Evolutionary conservation across 2,113 vertebrate species (phyloP), one percentile per base, ranked within the genome.

Genomic region (Plestiodon gilberti): DNA sequence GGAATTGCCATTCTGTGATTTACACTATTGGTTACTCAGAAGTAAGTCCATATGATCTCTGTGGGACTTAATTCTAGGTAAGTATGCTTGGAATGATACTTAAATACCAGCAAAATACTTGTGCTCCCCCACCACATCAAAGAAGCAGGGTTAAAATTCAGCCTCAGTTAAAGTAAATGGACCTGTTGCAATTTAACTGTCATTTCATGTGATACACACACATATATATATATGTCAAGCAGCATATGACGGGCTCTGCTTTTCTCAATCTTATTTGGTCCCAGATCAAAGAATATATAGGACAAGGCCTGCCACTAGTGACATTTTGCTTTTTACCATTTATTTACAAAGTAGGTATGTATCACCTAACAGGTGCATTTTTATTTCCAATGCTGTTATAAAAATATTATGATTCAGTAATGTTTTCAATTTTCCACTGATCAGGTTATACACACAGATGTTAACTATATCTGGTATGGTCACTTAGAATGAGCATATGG

Each of bases 381-480:
- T 74, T 82, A 4, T 55, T 86, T 55, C 1, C 1, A 70, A 0
- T 62, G 6, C 9, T 81, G 25, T 43, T 82, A 82, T 40, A 90
- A 78, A 71, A 62, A 74, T 3, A 67, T 61, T 62, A 1, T 13
- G 18, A 4, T 40, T 79, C 75, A 43, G 13, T 57, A 3, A 25
- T 15, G 23, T 18, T 85, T 43, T 62, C 62, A 20, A 23, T 85
- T 81, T 77, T 52, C 59, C 81, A 52, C 23, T 79, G 40, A 14
- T 70, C 87, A 89, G 14, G 22, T 77, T 6, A 64, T 20, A 30
- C 5, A 85, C 4, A 86, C 0, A 3, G 1, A 35, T 0, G 8
- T 43, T 87, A 77, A 78, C 25, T 62, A 81, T 8, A 84, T 79
- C 70, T 87, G 28, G 33, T 90, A 64, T 55, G 20, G n/a, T 28